phyloP scores from a whole-genome alignment of 2,888 invertebrate species.

The Dorcus hopei region DNA sequence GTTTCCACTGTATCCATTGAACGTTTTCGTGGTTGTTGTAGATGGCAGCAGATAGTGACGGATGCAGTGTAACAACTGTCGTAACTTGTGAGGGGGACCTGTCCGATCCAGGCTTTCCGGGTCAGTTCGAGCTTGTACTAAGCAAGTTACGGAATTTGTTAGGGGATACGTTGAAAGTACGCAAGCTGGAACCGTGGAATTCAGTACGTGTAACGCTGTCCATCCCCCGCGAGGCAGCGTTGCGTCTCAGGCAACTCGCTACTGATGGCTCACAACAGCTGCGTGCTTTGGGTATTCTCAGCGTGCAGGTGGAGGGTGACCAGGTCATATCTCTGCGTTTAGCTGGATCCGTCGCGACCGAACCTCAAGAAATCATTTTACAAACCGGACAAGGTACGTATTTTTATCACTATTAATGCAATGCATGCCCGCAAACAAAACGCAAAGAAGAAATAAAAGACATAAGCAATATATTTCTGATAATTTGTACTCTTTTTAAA shows the following conservation, averaged over 20 bases:
- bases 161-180: slow-evolving; percentile 57
- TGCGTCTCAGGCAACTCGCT: slow-evolving; percentile 85
- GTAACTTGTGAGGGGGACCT: slow-evolving; percentile 91
- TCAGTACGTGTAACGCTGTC: slow-evolving; percentile 96
- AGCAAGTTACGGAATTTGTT: slow-evolving; percentile 76
- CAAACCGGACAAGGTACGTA: slow-evolving; percentile 51
- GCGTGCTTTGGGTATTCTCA: slow-evolving; percentile 88
- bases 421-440: too few species aligned
- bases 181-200: slow-evolving; percentile 96
- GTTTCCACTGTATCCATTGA: not conserved
- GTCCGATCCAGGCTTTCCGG: slow-evolving; percentile 82
- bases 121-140: slow-evolving; percentile 74
- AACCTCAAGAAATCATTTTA: slow-evolving; percentile 69
- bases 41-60: slow-evolving; percentile 86
- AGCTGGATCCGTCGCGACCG: slow-evolving; percentile 62
- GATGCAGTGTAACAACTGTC: slow-evolving; percentile 74
- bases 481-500: too few species aligned
- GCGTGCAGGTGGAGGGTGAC: slow-evolving; percentile 91
- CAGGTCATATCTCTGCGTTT: slow-evolving; percentile 71
- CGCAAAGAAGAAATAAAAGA: too few species aligned
- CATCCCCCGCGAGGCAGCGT: slow-evolving; percentile 93
- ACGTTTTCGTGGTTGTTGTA: slow-evolving; percentile 27
- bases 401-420: not conserved
- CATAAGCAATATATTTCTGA: too few species aligned
- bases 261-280: slow-evolving; percentile 86